Percentiles rank a stretch among this genome's conserved stretches.
Conservation (phyloP, 2,113 vertebrate genomes). For the Acanthochromis polyacanthus region DNA sequence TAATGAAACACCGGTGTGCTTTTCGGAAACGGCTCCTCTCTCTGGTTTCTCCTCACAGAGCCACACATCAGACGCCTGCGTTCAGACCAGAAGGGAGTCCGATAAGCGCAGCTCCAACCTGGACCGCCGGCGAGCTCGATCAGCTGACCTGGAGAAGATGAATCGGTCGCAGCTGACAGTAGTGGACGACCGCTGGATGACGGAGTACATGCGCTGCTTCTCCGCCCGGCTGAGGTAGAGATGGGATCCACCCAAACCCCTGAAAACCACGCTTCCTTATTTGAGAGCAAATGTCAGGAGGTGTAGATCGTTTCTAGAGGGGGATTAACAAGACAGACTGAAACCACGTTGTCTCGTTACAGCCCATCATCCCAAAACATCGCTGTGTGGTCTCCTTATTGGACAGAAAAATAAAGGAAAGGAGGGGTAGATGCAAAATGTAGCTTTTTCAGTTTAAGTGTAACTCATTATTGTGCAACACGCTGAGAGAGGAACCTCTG, state of each 20-base stretch:
- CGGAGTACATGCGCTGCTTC: slow-evolving; percentile 98
- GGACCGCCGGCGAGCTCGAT: slow-evolving; percentile 85
- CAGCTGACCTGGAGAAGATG: slow-evolving; percentile 87
- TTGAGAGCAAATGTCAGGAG: not conserved
- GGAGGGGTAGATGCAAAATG: not conserved
- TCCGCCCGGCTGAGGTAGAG: slow-evolving; percentile 87
- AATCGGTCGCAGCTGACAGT: slow-evolving; percentile 76
- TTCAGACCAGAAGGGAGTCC: slow-evolving; percentile 87
- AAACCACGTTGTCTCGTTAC: not conserved
- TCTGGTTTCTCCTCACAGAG: slow-evolving; percentile 80
- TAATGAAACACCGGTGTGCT: slow-evolving; percentile 60
- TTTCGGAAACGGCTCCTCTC: slow-evolving; percentile 37
- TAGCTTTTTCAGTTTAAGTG: too few relatives aligned
- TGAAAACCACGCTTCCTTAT: not conserved
- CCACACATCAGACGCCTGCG: slow-evolving; percentile 86
- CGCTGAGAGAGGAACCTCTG: too few relatives aligned
- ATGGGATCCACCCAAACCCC: not conserved
- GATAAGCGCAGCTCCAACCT: slow-evolving; percentile 81
- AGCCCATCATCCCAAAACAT: not conserved
- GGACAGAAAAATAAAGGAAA: not conserved
- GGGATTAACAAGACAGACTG: not conserved
- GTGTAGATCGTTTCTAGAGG: not conserved
- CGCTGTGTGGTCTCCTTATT: not conserved
- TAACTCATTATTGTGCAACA: too few relatives aligned
- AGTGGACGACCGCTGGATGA: slow-evolving; percentile 91